Evolutionary conservation across 2,113 vertebrate species (phyloP).

Genomic region (Prochilodus magdalenae): DNA sequence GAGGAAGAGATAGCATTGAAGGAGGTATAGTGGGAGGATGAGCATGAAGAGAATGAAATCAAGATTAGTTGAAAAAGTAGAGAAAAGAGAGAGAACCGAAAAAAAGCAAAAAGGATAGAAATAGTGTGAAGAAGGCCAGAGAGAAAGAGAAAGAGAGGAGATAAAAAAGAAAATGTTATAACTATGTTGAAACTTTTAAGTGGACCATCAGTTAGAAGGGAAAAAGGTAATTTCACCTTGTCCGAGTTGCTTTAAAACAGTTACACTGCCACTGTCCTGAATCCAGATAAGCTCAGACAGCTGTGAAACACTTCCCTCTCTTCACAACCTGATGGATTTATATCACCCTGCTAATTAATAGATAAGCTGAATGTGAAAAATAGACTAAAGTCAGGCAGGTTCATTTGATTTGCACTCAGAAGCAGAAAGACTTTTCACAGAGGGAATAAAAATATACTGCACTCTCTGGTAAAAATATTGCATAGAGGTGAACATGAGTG

Average conservation of each 20-base stretch:
- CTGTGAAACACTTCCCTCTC: not conserved
- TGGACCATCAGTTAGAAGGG: not conserved
- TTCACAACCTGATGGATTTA: slow-evolving; percentile 15
- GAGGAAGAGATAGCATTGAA: not conserved
- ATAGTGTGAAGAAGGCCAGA: too few species aligned
- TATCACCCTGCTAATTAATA: slow-evolving; percentile 20
- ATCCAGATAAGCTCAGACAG: slow-evolving; percentile 1
- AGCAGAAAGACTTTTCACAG: not conserved
- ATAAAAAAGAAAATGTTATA: not conserved
- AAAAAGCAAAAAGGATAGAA: not conserved
- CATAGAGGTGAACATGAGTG: not conserved
- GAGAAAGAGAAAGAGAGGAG: not conserved
- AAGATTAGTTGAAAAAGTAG: not conserved
- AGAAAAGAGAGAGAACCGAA: not conserved
- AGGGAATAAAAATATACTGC: not conserved
- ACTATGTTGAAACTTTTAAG: slow-evolving; percentile 15
- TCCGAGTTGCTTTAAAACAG: not conserved
- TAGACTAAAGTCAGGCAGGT: not conserved
- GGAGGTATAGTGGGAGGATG: not conserved
- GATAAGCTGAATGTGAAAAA: slow-evolving; percentile 5
- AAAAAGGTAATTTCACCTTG: slow-evolving; percentile 27
- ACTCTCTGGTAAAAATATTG: not conserved
- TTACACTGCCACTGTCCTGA: not conserved
- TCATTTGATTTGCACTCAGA: not conserved
- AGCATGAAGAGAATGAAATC: not conserved